Conservation (phyloP, 2,113 vertebrate genomes). For the Glaucidium brasilianum region DNA sequence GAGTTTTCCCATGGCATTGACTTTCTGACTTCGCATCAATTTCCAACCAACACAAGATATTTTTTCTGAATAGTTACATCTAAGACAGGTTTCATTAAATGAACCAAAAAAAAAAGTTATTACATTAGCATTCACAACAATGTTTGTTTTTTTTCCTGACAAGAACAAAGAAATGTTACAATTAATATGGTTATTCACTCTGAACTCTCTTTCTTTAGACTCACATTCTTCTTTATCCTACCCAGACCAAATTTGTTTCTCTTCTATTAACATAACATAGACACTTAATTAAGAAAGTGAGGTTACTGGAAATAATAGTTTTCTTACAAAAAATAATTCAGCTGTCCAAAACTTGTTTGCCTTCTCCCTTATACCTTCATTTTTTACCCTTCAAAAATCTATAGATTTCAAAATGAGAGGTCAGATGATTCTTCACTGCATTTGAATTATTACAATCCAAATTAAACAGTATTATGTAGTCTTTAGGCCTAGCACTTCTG, state of each 20-base stretch:
- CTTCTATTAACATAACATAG: slow-evolving; percentile 8
- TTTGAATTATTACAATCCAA: background rate
- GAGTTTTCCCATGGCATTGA: background rate
- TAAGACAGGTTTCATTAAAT: background rate
- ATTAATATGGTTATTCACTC: background rate
- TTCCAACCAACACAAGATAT: background rate
- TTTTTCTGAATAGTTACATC: background rate
- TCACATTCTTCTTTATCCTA: slow-evolving; percentile 18
- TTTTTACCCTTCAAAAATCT: background rate
- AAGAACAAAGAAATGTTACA: background rate
- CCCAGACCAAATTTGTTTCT: background rate
- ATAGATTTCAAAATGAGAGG: background rate
- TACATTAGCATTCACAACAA: background rate
- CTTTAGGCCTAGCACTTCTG: background rate
- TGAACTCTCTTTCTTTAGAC: background rate
- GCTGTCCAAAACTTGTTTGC: background rate
- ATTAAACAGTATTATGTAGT: background rate
- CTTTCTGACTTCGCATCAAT: background rate
- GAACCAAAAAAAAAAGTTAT: background rate
- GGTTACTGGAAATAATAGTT: background rate
- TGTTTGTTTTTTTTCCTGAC: background rate
- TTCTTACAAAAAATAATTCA: background rate
- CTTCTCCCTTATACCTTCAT: background rate
- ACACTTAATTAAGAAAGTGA: background rate
- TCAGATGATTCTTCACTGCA: background rate